Base-by-base conservation (phyloP, 2,888 invertebrate species). In the Melieria picta region DNA sequence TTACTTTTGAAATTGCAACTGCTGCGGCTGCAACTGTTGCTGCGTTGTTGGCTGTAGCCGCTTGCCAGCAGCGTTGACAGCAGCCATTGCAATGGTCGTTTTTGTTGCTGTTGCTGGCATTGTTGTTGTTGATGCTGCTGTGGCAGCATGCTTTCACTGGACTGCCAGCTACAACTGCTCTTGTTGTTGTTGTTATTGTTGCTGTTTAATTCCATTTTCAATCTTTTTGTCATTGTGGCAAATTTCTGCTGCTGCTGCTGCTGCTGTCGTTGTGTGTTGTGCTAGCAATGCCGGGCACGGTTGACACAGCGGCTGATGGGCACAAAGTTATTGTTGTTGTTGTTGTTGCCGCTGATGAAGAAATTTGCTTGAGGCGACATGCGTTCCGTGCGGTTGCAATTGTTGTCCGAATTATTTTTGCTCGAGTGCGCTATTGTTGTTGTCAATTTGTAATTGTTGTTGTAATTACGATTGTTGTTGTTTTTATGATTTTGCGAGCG, bases 21-120 rank as follows among this genome's bases (percentile, higher is more conserved):
- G 52, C 52, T 52, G 13, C 52, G 11, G 10, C 52, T 52, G 9
- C 52, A 6, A 52, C 13, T 52, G 57, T 16, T 57, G 57, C 16
- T 56, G 16, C n/a, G 7, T 56, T 57, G n/a, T 10, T 13, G 9
- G 30, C 16, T 57, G n/a, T 57, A 16, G 57, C 30, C 30, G 57
- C 16, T 16, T 57, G 13, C 9, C 30, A 30, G 57, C 57, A 16
- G 57, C 6, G 30, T 30, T 30, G 30, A 30, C 30, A 16, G 57
- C 52, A 63, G 66, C 47, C 11, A 47, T 45, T 67, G 66, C 61
- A 52, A 62, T 64, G 64, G 42, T 45, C 76, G 57, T 30, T 66
- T 50, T 61, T 65, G 55, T 74, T 74, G 69, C 71, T 74, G 74
- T 74, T 75, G 70, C 45, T 71, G 75, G 62, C 71, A 71, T 74